Evolutionary conservation across 2,888 invertebrate species (phyloP).

Genomic region (Heliconius sara): DNA sequence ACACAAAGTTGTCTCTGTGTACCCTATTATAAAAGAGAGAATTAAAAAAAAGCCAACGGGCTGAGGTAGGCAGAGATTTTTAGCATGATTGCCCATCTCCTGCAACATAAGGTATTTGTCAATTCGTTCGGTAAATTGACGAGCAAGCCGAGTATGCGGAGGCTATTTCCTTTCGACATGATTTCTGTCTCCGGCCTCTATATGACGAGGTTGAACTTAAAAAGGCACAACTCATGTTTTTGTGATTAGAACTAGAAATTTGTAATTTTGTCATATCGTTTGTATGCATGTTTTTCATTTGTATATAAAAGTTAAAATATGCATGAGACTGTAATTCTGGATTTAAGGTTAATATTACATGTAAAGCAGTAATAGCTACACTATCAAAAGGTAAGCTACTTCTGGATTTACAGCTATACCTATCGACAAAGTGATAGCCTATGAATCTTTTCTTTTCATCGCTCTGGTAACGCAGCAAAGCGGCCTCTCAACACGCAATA

Average conservation of each 20-base stretch:
- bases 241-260: background rate
- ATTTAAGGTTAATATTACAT: too few species aligned
- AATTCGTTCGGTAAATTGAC: constrained; percentile 18
- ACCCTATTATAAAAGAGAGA: background rate
- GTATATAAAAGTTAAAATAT: background rate
- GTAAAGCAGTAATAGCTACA: too few species aligned
- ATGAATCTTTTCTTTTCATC: too few species aligned
- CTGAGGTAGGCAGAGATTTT: background rate
- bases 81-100: constrained; percentile 1
- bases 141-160: constrained; percentile 18
- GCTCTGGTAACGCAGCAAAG: background rate
- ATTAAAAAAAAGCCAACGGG: background rate
- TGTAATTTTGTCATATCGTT: background rate
- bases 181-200: constrained; percentile 23
- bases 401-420: too few species aligned
- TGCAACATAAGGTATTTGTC: constrained; percentile 23
- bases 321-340: background rate
- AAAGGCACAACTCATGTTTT: background rate
- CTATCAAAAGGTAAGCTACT: too few species aligned
- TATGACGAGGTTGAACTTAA: background rate
- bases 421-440: too few species aligned
- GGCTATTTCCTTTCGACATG: constrained; percentile 17
- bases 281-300: too few species aligned
- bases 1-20: background rate
- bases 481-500: too few species aligned